These are phyloP conservation scores for Ctenopoma kingsleyae DNA, from an alignment of 2,797 vertebrate species.

Conservation along the genomic window DNA sequence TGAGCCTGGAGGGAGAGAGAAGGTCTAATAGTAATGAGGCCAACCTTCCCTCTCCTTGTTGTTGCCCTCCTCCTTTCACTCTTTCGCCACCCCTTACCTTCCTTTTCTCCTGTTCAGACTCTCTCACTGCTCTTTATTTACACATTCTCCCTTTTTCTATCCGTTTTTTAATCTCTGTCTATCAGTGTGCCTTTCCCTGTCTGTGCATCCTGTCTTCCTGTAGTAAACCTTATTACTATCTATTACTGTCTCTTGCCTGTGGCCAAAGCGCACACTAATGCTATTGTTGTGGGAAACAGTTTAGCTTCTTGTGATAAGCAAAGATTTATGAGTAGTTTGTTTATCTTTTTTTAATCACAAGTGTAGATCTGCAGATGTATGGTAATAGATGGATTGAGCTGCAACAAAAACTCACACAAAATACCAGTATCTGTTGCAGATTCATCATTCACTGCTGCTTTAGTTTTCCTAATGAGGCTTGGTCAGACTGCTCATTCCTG, in stretches of 20 bases:
- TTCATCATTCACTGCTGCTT: constrained; percentile 19
- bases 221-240: constrained; percentile 68
- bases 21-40: constrained; percentile 85
- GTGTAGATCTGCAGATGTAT: constrained; percentile 64
- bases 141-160: constrained; percentile 45
- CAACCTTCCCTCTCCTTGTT: constrained; percentile 70
- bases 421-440: constrained; percentile 43
- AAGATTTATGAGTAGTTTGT: constrained; percentile 70
- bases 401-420: constrained; percentile 49
- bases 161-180: constrained; percentile 7
- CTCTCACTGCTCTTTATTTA: constrained; percentile 58
- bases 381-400: constrained; percentile 62
- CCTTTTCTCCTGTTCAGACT: constrained; percentile 27
- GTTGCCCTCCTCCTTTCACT: constrained; percentile 49
- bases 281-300: constrained; percentile 67
- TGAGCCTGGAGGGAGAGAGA: constrained; percentile 78
- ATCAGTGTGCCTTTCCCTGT: constrained; percentile 38
- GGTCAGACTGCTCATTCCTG: constrained; percentile 24
- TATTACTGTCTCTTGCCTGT: constrained; percentile 65
- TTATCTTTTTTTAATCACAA: constrained; percentile 67
- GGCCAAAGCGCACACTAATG: constrained; percentile 63
- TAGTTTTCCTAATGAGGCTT: constrained; percentile 41
- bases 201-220: constrained; percentile 43
- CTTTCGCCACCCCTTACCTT: constrained; percentile 25
- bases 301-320: constrained; percentile 66